Percentiles rank a stretch among this genome's conserved stretches.
Conservation (phyloP, 2,113 vertebrate genomes). For the Cynocephalus volans region DNA sequence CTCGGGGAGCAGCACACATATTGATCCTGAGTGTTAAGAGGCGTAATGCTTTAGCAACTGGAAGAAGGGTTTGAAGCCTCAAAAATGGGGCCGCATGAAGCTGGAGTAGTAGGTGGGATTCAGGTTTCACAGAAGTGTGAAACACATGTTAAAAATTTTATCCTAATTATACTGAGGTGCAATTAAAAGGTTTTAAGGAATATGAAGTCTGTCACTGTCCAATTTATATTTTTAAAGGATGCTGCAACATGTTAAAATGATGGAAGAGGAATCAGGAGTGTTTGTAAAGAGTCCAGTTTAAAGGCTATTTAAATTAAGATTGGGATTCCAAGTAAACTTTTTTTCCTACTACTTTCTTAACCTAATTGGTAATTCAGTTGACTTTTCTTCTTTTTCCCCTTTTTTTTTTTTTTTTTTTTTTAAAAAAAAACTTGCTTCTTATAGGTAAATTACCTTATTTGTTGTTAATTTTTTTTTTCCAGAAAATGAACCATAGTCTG, state of each 20-base stretch:
- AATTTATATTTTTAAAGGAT: background rate
- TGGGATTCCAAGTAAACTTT: background rate
- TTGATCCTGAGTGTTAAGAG: background rate
- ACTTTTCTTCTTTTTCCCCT: background rate
- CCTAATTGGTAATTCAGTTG: background rate
- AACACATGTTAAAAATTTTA: background rate
- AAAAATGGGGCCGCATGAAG: too few species aligned
- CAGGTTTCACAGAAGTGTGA: background rate
- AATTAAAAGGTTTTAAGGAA: background rate
- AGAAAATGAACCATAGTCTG: background rate
- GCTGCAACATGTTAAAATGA: too few species aligned
- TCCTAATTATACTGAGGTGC: background rate
- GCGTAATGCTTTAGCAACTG: background rate
- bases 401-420: background rate
- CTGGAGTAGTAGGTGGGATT: background rate
- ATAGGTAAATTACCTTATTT: background rate
- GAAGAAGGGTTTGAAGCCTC: background rate
- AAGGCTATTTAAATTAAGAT: background rate
- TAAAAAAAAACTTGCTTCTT: background rate
- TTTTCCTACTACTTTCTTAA: background rate
- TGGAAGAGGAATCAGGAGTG: background rate
- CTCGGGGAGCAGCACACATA: background rate
- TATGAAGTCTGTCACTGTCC: background rate
- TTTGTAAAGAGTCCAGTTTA: background rate
- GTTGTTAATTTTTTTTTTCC: background rate